Percentiles rank a stretch among this genome's conserved stretches.
phyloP scores from a whole-genome alignment of 2,888 invertebrate genomes.

The Dicroscelio sp. region DNA sequence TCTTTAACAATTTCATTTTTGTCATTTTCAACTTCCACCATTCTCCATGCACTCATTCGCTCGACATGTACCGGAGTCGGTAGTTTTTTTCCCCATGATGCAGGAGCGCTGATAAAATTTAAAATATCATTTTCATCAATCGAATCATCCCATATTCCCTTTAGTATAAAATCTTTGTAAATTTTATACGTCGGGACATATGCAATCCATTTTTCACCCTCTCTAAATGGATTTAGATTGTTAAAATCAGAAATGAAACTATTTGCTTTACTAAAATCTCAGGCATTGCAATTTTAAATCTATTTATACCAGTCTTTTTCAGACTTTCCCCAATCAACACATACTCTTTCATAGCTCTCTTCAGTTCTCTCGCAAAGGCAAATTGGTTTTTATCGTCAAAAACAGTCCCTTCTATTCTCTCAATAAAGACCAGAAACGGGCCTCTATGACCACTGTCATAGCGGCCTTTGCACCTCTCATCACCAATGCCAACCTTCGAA shows the following conservation, averaged over 20 bases:
- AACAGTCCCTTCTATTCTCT: not conserved
- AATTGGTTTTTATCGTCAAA: not conserved
- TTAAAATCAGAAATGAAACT: not conserved
- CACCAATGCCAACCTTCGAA: no score
- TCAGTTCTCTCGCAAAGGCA: not conserved
- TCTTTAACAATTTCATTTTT: not conserved
- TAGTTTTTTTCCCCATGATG: not conserved
- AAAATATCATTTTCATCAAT: not conserved
- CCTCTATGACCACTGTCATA: not conserved
- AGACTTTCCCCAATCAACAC: not conserved
- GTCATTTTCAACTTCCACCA: not conserved
- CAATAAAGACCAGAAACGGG: not conserved
- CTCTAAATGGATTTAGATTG: not conserved
- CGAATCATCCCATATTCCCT: not conserved
- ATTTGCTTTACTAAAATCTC: not conserved
- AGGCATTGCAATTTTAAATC: conserved; percentile 5
- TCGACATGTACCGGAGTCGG: not conserved
- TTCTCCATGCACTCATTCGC: not conserved
- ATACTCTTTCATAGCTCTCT: not conserved
- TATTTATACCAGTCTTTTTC: not conserved
- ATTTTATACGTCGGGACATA: not conserved
- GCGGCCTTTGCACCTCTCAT: no score
- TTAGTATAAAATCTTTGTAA: conserved; percentile 8
- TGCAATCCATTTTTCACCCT: not conserved
- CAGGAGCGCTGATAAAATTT: not conserved